Percentiles rank a stretch among this genome's conserved stretches.
These are phyloP conservation scores for Pterocles orientalis DNA, from an alignment of 2,113 vertebrate genomes.

Conservation along the genomic window DNA sequence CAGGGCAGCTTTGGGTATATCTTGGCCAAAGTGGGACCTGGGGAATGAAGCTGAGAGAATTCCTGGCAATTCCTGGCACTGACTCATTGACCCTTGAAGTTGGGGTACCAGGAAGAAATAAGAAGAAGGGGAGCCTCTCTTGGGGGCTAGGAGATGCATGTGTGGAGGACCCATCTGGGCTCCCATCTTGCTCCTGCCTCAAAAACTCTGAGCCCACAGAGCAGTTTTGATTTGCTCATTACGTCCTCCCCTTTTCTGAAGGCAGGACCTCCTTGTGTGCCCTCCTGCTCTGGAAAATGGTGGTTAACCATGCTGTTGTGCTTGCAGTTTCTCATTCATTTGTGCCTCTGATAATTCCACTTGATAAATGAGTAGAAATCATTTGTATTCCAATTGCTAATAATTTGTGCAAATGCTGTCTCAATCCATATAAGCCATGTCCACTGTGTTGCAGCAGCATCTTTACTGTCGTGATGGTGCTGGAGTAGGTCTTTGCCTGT, in stretches of 20 bases:
- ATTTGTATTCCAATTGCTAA: background rate
- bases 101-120: background rate
- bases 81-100: background rate
- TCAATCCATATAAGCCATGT: fast-evolving
- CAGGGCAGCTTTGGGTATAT: background rate
- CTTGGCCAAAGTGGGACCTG: background rate
- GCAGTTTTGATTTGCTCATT: background rate
- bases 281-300: background rate
- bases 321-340: background rate
- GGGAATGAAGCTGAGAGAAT: background rate
- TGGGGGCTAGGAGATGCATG: background rate
- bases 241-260: background rate
- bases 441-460: background rate
- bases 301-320: background rate
- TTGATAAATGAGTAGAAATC: background rate
- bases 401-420: background rate
- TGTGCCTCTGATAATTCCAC: fast-evolving
- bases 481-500: background rate
- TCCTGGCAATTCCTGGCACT: background rate
- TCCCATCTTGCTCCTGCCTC: background rate
- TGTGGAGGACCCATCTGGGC: background rate
- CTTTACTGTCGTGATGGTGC: background rate
- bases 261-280: fast-evolving
- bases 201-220: fast-evolving
- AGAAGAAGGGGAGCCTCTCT: background rate